Conservation (phyloP, 2,888 invertebrate genomes). For the Branchinecta sandiegonensis region DNA sequence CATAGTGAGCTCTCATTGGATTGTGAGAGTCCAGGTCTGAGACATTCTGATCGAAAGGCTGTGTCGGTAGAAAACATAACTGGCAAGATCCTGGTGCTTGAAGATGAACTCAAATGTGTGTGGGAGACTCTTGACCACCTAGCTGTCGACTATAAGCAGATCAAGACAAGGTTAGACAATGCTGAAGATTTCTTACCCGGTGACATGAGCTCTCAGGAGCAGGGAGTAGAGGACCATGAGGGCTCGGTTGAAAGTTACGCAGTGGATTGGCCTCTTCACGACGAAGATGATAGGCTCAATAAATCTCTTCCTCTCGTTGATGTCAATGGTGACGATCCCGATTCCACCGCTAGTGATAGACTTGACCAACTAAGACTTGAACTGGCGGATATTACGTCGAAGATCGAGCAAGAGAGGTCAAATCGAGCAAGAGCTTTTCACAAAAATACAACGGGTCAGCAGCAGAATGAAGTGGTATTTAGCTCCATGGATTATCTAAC, state of each 20-base stretch:
- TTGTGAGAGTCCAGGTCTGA: not conserved
- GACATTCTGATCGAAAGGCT: constrained; percentile 15
- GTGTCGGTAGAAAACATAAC: constrained; percentile 63
- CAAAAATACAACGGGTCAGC: not conserved
- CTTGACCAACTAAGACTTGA: constrained; percentile 3
- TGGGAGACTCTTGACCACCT: constrained; percentile 81
- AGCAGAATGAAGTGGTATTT: constrained; percentile 21
- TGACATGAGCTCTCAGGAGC: constrained; percentile 20
- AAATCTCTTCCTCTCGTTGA: not conserved
- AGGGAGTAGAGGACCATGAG: not conserved
- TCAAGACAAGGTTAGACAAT: constrained; percentile 83
- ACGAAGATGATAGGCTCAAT: not conserved
- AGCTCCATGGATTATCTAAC: constrained; percentile 27
- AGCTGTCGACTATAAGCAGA: constrained; percentile 79
- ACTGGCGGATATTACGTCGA: not conserved
- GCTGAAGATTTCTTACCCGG: constrained; percentile 55
- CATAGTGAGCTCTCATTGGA: not conserved
- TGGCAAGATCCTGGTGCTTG: constrained; percentile 67
- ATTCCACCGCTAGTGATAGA: not conserved
- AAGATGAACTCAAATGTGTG: constrained; percentile 78
- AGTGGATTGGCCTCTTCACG: not conserved
- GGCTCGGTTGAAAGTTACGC: not conserved
- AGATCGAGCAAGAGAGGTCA: not conserved
- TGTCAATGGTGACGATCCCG: not conserved
- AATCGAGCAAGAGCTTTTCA: not conserved